Base-by-base conservation (phyloP, 2,888 invertebrate species). In the Acrobasis repandana region DNA sequence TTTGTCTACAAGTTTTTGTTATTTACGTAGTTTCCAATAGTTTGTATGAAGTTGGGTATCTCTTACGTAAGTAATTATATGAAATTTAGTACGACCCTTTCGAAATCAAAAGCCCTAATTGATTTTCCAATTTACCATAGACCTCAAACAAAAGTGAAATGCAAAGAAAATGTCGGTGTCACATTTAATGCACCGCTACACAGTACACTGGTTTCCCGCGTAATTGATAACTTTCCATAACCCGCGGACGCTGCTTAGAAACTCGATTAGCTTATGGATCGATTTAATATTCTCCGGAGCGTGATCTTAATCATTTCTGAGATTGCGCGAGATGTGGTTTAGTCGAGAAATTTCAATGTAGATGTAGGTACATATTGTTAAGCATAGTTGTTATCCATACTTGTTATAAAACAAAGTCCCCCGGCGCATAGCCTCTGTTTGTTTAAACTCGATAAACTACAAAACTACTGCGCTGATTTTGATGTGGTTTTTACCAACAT, bases 181-280 rank as follows among this genome's bases (percentile, higher is more conserved):
- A 73, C 74, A 76, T 76, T 83, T 78, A 80, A 81, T 76, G 86
- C 86, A 74, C 76, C 78, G 77, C 63, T 85, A 76, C 28, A 4
- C 28, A 28, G 28, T 5, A 28, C 82, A 73, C 80, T 70, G 74
- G 76, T 81, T 85, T 79, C 81, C 76, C 76, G 70, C 50, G 74
- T 79, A 80, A 85, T 82, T 82, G 81, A 74, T 72, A 69, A 75
- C 85, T 85, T 86, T 86, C 82, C 72, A 74, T 70, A 72, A 69
- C 69, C 72, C 63, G 63, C 50, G 43, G 56, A 52, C 60, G 36
- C 43, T 10, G 67, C 36, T 71, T 67, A 68, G 56, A 63, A 69
- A 59, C 63, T 54, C 61, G 51, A 61, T 61, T 58, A 60, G 50
- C 56, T 62, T 54, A 58, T 43, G 34, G 52, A 62, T 59, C 15